Evolutionary conservation across 1,140 invertebrate species (phyloP).

Genomic region (Eubasilissa regina): DNA sequence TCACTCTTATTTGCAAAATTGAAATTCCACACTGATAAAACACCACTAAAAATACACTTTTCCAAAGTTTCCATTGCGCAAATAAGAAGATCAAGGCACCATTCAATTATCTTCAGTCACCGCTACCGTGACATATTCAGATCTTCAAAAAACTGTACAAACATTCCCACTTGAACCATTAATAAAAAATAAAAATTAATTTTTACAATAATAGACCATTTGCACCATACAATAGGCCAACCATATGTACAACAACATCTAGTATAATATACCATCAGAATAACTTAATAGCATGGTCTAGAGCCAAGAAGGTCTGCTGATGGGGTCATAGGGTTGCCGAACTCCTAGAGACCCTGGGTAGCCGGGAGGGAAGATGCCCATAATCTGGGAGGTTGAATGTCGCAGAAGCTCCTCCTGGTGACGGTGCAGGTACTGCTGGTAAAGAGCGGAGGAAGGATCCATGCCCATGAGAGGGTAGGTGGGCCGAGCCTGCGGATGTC

Average conservation of each 20-base stretch:
- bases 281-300: conserved; percentile 52
- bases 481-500: conserved; percentile 69
- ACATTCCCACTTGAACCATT: too few relatives aligned
- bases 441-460: conserved; percentile 76
- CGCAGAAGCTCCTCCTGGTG: conserved; percentile 74
- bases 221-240: not conserved
- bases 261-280: not conserved
- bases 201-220: too few relatives aligned
- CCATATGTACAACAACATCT: not conserved
- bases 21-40: too few relatives aligned
- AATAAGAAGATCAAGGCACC: too few relatives aligned
- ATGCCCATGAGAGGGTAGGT: conserved; percentile 75
- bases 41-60: too few relatives aligned
- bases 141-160: too few relatives aligned
- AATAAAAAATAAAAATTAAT: too few relatives aligned
- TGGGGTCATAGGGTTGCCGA: conserved; percentile 78
- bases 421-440: conserved; percentile 79
- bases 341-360: conserved; percentile 77
- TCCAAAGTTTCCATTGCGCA: too few relatives aligned
- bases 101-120: too few relatives aligned
- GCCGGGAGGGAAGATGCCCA: conserved; percentile 75
- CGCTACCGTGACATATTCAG: too few relatives aligned
- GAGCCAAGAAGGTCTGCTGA: conserved; percentile 75
- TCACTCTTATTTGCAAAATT: too few relatives aligned
- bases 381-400: conserved; percentile 71